Evolutionary conservation across 2,797 vertebrate genomes (phyloP), one percentile per base, ranked within the genome.

Genomic region (Neopelma chrysocephalum): DNA sequence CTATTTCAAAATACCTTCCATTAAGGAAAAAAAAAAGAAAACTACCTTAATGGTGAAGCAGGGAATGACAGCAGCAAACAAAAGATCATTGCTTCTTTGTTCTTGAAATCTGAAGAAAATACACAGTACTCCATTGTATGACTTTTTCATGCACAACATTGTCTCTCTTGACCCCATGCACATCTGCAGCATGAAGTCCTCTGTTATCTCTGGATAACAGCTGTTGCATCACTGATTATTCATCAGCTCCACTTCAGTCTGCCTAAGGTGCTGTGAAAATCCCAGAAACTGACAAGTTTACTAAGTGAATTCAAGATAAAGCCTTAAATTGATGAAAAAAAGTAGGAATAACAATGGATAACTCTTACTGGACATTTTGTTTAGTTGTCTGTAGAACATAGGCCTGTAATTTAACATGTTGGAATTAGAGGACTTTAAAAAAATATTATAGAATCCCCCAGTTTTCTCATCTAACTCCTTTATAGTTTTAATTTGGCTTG

Each of bases 171-270:
- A 95, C 91, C 93, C 76, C 93, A 76, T 84, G 91, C 96, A 96
- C 96, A 96, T 94, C 96, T 96, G 95, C 95, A 97, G 93, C 87
- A 94, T 90, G 71, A 96, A 94, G 95, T 95, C 86, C 84, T 94
- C 91, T 96, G 91, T 94, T 96, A 96, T 96, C 91, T 96, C 90
- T 96, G 96, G 73, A 94, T 95, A 96, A 96, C 95, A 96, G 94
- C 95, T 97, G 96, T 96, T 96, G 90, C 95, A 94, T 84, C 73
- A 70, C 90, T 96, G 96, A 96, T 96, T 96, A 96, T 96, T 96
- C 93, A 93, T 94, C 94, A 95, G 80, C 92, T 94, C 80, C 82
- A 90, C 70, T 92, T 94, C 3, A 93, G 69, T 45, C 87, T 94
- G 89, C 93, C 66, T 93, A 95, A 95, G 91, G 96, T 95, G 89